Percentiles rank a stretch among this genome's conserved stretches.
phyloP scores from a whole-genome alignment of 1,140 invertebrate genomes.

The Danaus plexippus region DNA sequence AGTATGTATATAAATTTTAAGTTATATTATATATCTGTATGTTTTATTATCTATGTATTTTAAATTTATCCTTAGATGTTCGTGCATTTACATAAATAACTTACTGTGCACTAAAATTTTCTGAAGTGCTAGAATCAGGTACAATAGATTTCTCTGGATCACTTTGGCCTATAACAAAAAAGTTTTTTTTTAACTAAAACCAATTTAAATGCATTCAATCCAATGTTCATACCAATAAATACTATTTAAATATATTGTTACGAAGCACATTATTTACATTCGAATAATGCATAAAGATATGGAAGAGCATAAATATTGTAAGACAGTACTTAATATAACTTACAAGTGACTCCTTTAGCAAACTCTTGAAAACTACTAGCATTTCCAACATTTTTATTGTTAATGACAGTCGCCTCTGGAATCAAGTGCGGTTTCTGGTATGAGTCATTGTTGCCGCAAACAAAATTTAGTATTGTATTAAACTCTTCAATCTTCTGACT shows the following conservation, averaged over 20 bases:
- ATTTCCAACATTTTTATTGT: slow-evolving; percentile 7
- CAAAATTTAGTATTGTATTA: slow-evolving; percentile 33
- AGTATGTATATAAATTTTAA: too few relatives aligned
- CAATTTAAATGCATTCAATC: neutral
- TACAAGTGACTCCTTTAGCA: slow-evolving; percentile 40
- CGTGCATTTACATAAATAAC: slow-evolving; percentile 19
- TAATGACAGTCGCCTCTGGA: slow-evolving; percentile 1
- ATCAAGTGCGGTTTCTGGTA: neutral
- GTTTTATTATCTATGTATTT: too few relatives aligned
- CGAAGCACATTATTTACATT: too few relatives aligned
- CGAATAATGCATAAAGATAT: too few relatives aligned
- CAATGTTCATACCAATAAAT: too few relatives aligned
- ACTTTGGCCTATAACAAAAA: slow-evolving; percentile 14
- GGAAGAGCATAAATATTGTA: too few relatives aligned
- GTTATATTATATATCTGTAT: too few relatives aligned
- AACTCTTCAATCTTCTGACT: slow-evolving; percentile 42
- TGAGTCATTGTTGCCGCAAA: slow-evolving; percentile 19
- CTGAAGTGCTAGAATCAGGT: slow-evolving; percentile 46
- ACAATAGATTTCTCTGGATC: slow-evolving; percentile 20
- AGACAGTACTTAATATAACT: neutral
- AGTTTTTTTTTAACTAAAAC: slow-evolving; percentile 3
- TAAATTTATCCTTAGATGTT: too few relatives aligned
- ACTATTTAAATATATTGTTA: too few relatives aligned
- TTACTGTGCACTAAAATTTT: slow-evolving; percentile 34
- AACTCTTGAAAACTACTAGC: slow-evolving; percentile 43